Evolutionary conservation across 1,140 invertebrate species (phyloP).

Genomic region (Cylas formicarius): DNA sequence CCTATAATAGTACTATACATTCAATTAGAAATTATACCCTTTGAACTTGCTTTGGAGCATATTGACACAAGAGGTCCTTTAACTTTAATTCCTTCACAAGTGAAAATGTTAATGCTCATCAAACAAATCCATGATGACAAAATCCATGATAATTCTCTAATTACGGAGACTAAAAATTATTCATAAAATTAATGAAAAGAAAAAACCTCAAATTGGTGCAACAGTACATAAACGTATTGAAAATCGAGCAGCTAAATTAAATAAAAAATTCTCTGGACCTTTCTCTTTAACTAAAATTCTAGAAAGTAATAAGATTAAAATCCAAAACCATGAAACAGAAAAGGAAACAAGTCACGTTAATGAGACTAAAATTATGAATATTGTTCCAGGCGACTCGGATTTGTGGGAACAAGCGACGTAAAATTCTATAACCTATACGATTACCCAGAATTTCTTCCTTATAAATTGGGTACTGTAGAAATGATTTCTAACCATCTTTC

Average conservation of each 20-base stretch:
- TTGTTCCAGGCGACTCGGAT: conserved; percentile 3
- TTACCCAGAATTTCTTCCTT: conserved; percentile 18
- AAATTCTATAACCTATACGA: no score
- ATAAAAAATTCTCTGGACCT: conserved; percentile 7
- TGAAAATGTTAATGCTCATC: conserved; percentile 15
- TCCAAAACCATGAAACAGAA: conserved; percentile 7
- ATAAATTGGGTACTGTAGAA: no score
- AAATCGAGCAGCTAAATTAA: conserved; percentile 4
- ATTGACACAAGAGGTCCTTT: conserved; percentile 19
- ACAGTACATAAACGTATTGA: no score
- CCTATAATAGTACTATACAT: conserved; percentile 26
- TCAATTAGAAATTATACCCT: conserved; percentile 21
- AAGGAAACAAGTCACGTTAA: conserved; percentile 13
- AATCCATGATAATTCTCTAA: no score
- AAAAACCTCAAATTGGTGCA: no score
- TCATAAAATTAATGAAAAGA: conserved; percentile 8
- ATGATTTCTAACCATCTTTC: neutral
- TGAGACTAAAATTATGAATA: conserved; percentile 9
- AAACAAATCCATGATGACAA: conserved; percentile 4
- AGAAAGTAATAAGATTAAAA: conserved; percentile 12
- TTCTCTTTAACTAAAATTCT: conserved; percentile 8
- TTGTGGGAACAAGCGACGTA: no score
- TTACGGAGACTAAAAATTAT: no score
- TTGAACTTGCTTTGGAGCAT: conserved; percentile 23
- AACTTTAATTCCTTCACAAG: conserved; percentile 14